phyloP scores from a whole-genome alignment of 2,888 invertebrate species.

The Nasonovia ribisnigri region DNA sequence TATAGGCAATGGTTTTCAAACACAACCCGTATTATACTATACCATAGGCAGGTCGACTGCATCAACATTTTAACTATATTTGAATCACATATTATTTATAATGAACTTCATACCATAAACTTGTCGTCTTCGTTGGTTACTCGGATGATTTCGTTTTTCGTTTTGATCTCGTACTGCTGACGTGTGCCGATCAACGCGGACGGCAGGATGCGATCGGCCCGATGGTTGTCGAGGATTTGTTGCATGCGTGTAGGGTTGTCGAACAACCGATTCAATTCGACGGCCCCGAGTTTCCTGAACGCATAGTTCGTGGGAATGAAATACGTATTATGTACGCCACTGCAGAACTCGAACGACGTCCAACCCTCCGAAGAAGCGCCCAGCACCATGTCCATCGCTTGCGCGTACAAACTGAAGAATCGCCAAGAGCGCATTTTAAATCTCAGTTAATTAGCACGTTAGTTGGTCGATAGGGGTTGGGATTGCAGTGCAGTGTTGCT shows the following conservation, averaged over 20 bases:
- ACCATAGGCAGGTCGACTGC: background rate
- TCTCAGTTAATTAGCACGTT: background rate
- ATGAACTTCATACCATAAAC: background rate
- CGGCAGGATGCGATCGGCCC: conserved; percentile 34
- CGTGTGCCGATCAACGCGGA: conserved; percentile 10
- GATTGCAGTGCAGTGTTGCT: background rate
- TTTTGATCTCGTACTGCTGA: conserved; percentile 53
- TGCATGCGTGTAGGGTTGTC: background rate
- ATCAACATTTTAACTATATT: background rate
- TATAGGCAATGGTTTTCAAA: background rate
- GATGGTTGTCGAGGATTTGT: conserved; percentile 42
- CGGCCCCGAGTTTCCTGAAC: conserved; percentile 34
- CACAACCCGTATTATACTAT: background rate
- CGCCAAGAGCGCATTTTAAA: background rate
- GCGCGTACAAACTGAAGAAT: conserved; percentile 31
- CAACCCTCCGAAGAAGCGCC: background rate
- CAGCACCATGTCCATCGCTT: conserved; percentile 1
- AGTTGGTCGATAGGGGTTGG: background rate
- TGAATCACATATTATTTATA: background rate
- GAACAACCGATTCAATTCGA: background rate
- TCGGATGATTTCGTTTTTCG: conserved; percentile 38
- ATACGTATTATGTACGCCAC: conserved; percentile 19
- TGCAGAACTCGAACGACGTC: conserved; percentile 14
- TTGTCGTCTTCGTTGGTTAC: background rate
- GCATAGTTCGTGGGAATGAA: conserved; percentile 51